phyloP scores from a whole-genome alignment of 1,140 invertebrate genomes.

The Cotesia vestalis region DNA sequence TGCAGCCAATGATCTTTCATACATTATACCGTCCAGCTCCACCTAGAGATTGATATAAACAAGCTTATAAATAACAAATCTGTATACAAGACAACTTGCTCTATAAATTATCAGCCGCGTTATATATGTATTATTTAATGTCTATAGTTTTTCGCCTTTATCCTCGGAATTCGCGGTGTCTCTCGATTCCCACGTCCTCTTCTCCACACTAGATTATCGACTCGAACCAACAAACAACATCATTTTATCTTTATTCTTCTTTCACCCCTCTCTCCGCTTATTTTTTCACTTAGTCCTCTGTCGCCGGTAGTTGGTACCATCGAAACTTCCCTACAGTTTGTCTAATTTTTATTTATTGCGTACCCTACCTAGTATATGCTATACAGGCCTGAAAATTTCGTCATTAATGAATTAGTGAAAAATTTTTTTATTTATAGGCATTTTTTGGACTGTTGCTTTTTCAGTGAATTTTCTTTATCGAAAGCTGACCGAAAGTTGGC shows the following conservation, averaged over 20 bases:
- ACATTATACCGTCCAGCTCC: not conserved
- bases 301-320: not conserved
- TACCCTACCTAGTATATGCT: too few species aligned
- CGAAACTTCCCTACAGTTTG: slow-evolving; percentile 12
- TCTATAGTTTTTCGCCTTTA: not conserved
- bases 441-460: too few species aligned
- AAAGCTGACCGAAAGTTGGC: too few species aligned
- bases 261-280: not conserved
- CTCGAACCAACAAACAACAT: too few species aligned
- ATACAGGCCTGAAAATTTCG: too few species aligned
- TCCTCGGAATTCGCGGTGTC: not conserved
- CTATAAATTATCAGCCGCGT: not conserved
- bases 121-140: slow-evolving; percentile 3
- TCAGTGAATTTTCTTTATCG: too few species aligned
- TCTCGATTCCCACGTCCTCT: slow-evolving; percentile 22
- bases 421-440: too few species aligned
- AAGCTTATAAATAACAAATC: slow-evolving; percentile 20
- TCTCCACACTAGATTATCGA: too few species aligned
- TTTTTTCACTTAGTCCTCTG: slow-evolving; percentile 14
- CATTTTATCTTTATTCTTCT: not conserved
- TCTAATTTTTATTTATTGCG: slow-evolving; percentile 51
- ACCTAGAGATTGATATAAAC: slow-evolving; percentile 8
- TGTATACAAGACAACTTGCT: not conserved
- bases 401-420: too few species aligned
- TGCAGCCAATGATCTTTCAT: slow-evolving; percentile 5